These are phyloP conservation scores for Luehdorfia chinensis DNA, from an alignment of 1,140 invertebrate species.

Conservation along the genomic window DNA sequence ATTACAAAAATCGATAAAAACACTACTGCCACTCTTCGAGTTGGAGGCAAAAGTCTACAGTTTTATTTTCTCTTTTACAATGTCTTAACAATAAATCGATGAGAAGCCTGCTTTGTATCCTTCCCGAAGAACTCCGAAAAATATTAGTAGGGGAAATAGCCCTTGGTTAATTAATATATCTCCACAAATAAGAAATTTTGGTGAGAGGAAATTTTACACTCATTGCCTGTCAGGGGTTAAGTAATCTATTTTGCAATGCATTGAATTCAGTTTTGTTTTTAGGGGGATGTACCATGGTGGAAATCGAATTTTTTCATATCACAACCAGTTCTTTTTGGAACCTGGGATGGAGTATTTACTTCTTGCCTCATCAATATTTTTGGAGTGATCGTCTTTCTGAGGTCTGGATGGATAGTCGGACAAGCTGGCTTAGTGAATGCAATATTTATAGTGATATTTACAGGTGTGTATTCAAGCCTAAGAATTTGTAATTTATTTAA, in stretches of 20 bases:
- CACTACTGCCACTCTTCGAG: too few species aligned
- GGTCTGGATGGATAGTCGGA: constrained; percentile 98
- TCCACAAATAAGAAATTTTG: too few species aligned
- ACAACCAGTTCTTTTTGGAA: constrained; percentile 95
- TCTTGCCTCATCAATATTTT: constrained; percentile 97
- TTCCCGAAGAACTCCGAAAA: too few species aligned
- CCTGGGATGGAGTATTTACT: constrained; percentile 98
- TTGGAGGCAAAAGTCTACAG: too few species aligned
- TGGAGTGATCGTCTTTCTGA: constrained; percentile 96
- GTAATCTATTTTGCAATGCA: not conserved
- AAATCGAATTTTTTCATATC: constrained; percentile 95
- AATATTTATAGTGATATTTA: constrained; percentile 91
- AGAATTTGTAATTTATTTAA: too few species aligned
- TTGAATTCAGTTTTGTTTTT: constrained; percentile 25
- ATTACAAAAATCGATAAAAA: too few species aligned
- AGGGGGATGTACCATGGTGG: constrained; percentile 92
- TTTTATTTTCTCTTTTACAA: too few species aligned
- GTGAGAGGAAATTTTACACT: not conserved
- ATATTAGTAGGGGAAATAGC: too few species aligned
- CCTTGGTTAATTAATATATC: too few species aligned
- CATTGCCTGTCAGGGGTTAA: too few species aligned
- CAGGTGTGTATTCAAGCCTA: constrained; percentile 81
- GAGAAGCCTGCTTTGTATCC: too few species aligned
- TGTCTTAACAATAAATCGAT: too few species aligned
- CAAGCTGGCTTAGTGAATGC: constrained; percentile 94